These are phyloP conservation scores for Sebastes oblongus DNA, from an alignment of 2,797 vertebrate species.

Conservation along the genomic window DNA sequence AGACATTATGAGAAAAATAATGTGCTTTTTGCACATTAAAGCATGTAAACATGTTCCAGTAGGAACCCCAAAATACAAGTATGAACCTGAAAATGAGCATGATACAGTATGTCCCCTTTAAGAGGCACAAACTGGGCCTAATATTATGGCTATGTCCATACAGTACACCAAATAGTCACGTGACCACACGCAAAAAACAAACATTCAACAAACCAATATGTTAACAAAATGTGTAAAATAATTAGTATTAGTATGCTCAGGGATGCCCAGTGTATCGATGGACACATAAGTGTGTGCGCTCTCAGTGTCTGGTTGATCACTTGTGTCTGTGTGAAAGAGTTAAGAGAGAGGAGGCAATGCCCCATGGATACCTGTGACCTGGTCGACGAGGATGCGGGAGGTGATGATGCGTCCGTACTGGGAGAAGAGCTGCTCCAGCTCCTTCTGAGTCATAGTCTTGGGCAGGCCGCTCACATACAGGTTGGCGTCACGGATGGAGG, in stretches of 20 bases:
- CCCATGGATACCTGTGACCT: constrained; percentile 97
- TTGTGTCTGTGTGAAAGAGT: constrained; percentile 4
- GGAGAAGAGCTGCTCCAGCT: constrained; percentile 98
- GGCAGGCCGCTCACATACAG: constrained; percentile 99
- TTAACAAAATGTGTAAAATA: background rate
- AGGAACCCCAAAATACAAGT: background rate
- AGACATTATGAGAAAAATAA: background rate
- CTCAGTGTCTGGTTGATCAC: background rate
- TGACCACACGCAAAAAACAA: background rate
- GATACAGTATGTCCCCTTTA: background rate
- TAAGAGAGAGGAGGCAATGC: constrained; percentile 67
- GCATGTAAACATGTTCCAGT: background rate
- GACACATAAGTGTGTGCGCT: background rate
- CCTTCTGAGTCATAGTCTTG: constrained; percentile 99
- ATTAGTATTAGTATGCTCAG: background rate
- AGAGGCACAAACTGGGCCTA: background rate
- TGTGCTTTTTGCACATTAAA: background rate
- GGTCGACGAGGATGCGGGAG: constrained; percentile 99
- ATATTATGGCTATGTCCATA: background rate
- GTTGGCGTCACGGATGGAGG: constrained; percentile 99
- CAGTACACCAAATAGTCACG: background rate
- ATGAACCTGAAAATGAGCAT: background rate
- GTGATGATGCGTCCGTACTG: constrained; percentile 99
- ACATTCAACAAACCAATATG: background rate
- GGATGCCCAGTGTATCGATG: background rate